Evolutionary conservation across 1,140 invertebrate genomes (phyloP), one percentile per base, ranked within the genome.

Genomic region (Solenopsis fugax): DNA sequence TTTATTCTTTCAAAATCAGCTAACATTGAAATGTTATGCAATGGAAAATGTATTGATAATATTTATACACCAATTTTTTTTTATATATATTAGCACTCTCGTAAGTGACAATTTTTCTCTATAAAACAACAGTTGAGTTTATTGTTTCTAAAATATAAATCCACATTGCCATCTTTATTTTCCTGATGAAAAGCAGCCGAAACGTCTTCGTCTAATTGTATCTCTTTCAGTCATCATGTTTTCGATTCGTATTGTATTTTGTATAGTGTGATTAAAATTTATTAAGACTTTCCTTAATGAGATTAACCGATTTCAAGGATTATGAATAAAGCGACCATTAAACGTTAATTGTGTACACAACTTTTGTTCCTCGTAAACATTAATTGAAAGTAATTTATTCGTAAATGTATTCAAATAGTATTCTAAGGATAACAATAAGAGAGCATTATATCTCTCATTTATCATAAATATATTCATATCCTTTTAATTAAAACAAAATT

Each of bases 301-400:
- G 18, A 82, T 82, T 72, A 24, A 21, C 7, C n/a, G 24, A n/a
- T 34, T 82, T 34, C 18, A 48, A 7, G 41, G 16, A 34, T 56
- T 45, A 18, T 37, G 1, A 69, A 54, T 60, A 58, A 82, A 82
- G 5, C 5, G 18, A 18, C 34, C n/a, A 34, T 81, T 67, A 71
- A 29, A 71, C 37, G 13, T 54, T 69, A 56, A 81, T 81, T 81
- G 50, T 21, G 50, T 67, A 41, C 16, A 4, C 37, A 24, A 48
- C 16, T 72, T 72, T 45, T 45, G 16, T 21, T 50, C n/a, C 62
- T 34, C 16, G 6, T 41, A 52, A 37, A 41, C n/a, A 21, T 82
- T 48, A 82, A 60, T 9, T 29, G 4, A 72, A 71, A 56, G 5
- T 82, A 73, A 73, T 58, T 56, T 72, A 45, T 45, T 60, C 7